Evolutionary conservation across 2,113 vertebrate genomes (phyloP).

Genomic region (Oceanites oceanicus): DNA sequence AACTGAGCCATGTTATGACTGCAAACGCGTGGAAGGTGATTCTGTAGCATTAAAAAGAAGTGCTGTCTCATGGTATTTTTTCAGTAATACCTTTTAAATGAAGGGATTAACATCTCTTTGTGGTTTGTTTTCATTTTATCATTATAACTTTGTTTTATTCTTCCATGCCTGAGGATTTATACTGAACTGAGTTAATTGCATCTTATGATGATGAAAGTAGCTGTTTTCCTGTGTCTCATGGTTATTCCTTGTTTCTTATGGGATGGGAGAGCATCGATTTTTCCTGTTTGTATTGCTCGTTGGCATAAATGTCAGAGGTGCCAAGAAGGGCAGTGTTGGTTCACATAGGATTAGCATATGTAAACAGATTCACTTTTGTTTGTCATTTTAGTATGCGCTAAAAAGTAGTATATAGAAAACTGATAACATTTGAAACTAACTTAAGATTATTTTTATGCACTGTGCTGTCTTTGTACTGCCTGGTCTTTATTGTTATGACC

Average conservation of each 20-base stretch:
- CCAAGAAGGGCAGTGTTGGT: not conserved
- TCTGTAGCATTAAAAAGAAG: not conserved
- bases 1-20: not conserved
- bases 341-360: not conserved
- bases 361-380: not conserved
- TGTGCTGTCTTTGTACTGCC: not conserved
- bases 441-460: not conserved
- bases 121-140: conserved; percentile 15
- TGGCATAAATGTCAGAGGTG: not conserved
- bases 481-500: not conserved
- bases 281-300: not conserved
- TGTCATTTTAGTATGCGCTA: not conserved
- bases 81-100: not conserved
- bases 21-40: not conserved
- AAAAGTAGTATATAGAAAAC: not conserved
- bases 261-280: not conserved
- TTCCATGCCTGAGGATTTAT: not conserved
- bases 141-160: not conserved
- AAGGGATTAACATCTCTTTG: not conserved
- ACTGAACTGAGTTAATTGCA: conserved; percentile 3
- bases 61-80: not conserved
- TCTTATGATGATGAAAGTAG: conserved; percentile 8
- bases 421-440: not conserved
- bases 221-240: not conserved
- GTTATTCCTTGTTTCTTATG: not conserved